Base-by-base conservation (phyloP, 2,888 invertebrate genomes). In the Caenorhabditis sp. region DNA sequence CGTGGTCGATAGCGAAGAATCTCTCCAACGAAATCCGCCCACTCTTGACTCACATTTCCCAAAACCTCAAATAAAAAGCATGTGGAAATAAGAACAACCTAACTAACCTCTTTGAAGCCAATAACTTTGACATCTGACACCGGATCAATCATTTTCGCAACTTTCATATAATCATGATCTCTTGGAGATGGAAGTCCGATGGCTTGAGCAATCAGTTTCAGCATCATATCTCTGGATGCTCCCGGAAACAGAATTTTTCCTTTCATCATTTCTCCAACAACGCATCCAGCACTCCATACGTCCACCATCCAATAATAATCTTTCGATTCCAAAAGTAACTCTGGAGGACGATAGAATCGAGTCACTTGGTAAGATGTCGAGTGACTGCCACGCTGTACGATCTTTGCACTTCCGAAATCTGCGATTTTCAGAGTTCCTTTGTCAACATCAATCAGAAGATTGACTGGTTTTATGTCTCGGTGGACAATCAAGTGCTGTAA, bases 391-490 rank as follows among this genome's bases (percentile, higher is more conserved):
- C 73, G 51, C 12, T 61, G 61, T 28, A 88, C 83, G 19, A 89
- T 76, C 49, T 90, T 90, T 7, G 90, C 89, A 49, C 86, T 87
- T 24, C 90, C 90, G 58, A 90, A 90, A 61, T 90, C 90, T 5
- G 87, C 89, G 64, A 90, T 87, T 69, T 89, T 90, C 61, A 90
- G 82, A 12, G 77, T 61, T 19, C 88, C 89, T 10, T 72, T 70
- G 8, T 72, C 64, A 16, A 80, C 77, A 68, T 90, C 89, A 28
- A 90, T 63, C 16, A 90, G 82, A 12, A 90, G 70, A 68, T 90
- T 90, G 41, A 85, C 83, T n/a, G 87, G 87, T 61, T 87, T 87
- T 19, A 87, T 77, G 74, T 87, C 86, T 16, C 86, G 82, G 51
- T 87, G 86, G 7, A 79, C 84, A 16, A 87, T 84, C 64, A 80